Conservation (phyloP, 1,140 invertebrate genomes). For the Neodiprion lecontei region DNA sequence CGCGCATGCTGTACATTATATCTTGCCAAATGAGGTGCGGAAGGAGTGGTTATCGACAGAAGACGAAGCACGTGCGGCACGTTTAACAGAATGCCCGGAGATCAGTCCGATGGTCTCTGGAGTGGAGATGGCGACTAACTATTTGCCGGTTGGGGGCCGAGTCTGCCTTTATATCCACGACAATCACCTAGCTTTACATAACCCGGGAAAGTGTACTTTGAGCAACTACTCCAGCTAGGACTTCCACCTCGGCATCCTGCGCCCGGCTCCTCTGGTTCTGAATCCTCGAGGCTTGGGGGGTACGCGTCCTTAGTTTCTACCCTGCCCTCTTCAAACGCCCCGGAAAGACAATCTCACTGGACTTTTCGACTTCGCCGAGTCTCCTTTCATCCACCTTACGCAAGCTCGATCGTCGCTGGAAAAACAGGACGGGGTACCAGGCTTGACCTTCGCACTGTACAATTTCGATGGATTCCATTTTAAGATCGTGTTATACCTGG, state of each 20-base stretch:
- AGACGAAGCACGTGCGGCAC: background rate
- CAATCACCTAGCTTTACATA: slow-evolving; percentile 39
- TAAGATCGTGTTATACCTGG: no score
- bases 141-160: slow-evolving; percentile 50
- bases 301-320: background rate
- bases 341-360: no score
- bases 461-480: no score
- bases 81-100: background rate
- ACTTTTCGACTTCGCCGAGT: no score
- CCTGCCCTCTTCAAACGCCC: no score
- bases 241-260: background rate
- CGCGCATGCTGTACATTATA: background rate
- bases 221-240: background rate
- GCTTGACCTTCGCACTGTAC: no score
- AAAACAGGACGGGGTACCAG: no score
- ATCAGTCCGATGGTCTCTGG: slow-evolving; percentile 47
- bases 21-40: background rate
- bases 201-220: slow-evolving; percentile 30
- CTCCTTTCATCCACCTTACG: no score
- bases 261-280: background rate
- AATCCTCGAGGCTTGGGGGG: background rate
- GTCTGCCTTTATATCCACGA: slow-evolving; percentile 56
- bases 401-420: no score
- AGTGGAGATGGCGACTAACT: slow-evolving; percentile 56
- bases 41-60: background rate